Percentiles rank a stretch among this genome's conserved stretches.
Evolutionary conservation across 2,888 invertebrate species (phyloP).

Genomic region (Pachliopta kotzebuea): DNA sequence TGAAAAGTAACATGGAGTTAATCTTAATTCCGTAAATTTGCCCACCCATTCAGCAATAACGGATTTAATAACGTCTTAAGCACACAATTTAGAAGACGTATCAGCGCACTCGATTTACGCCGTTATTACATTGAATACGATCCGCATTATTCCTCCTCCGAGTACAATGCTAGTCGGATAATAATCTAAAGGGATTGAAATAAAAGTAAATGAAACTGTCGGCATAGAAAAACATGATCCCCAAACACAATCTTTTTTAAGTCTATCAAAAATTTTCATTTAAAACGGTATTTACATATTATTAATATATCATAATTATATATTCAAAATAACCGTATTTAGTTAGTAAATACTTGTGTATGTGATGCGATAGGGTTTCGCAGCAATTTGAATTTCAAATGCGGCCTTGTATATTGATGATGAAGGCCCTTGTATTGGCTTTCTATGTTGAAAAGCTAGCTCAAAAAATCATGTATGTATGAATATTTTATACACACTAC

Average conservation of each 20-base stretch:
- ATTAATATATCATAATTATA: neutral
- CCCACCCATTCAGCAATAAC: constrained; percentile 18
- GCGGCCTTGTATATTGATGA: constrained; percentile 12
- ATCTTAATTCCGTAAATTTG: constrained; percentile 18
- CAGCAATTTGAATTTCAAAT: constrained; percentile 25
- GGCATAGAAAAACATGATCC: neutral
- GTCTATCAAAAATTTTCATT: too few species aligned
- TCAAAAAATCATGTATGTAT: neutral
- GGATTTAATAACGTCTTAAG: constrained; percentile 29
- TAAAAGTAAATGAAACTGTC: constrained; percentile 48
- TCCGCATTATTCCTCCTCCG: constrained; percentile 42
- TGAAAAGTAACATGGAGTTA: constrained; percentile 22
- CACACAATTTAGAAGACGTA: constrained; percentile 37
- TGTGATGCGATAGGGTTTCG: constrained; percentile 4
- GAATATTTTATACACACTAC: neutral
- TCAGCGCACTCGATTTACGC: constrained; percentile 37
- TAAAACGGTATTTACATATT: too few species aligned
- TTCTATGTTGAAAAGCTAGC: constrained; percentile 3
- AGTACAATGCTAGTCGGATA: constrained; percentile 45
- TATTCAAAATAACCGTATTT: neutral
- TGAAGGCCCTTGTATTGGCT: constrained; percentile 15
- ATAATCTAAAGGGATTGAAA: constrained; percentile 46
- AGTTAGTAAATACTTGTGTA: constrained; percentile 10
- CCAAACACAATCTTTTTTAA: too few species aligned
- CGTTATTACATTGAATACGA: constrained; percentile 44